Base-by-base conservation (phyloP, 2,797 vertebrate genomes). In the Myripristis jacobus region DNA sequence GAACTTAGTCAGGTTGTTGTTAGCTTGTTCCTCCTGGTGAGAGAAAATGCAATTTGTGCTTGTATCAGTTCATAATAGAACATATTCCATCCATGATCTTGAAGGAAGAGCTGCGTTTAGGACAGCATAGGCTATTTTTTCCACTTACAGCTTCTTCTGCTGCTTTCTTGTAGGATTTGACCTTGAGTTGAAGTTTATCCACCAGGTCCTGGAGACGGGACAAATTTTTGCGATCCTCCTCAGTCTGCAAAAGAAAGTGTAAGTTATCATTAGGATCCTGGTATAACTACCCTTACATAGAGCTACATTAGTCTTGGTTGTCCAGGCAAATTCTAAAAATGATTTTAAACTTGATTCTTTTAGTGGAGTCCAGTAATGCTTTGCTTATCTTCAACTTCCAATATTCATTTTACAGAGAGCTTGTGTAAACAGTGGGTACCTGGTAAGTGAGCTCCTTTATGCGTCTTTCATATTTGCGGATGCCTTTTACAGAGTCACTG, bases 381-480 rank as follows among this genome's bases (percentile, higher is more conserved):
- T 38, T 38, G 13, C 36, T 12, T 3, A 10, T 12, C 36, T 38
- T 9, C 36, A 38, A 12, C 10, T 38, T 38, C 10, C 10, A 38
- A 38, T 38, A 11, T 38, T 9, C 10, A 38, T 3, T 44, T 18
- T 44, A 44, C 43, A 44, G n/a, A 44, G 15, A n/a, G 18, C 18
- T 5, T 3, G 15, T 16, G 43, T 18, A 44, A 44, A 44, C 18
- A 44, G 13, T n/a, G 36, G 36, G 11, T 93, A 96, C 95, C 95
- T 96, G 95, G 70, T 96, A 96, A 2, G 85, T 94, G 11, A 96
- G 89, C 81, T 96, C 95, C 88, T 96, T 96, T 77, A 96, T 94
- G 59, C 92, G 87, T 63, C 95, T 84, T 83, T 96, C 95, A 0
- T 95, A 96, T 84, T 96, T 96, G 43, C 95, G 93, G 43, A 95